Base-by-base conservation (phyloP, 2,797 vertebrate species). In the Pangasius sanitwongsei region DNA sequence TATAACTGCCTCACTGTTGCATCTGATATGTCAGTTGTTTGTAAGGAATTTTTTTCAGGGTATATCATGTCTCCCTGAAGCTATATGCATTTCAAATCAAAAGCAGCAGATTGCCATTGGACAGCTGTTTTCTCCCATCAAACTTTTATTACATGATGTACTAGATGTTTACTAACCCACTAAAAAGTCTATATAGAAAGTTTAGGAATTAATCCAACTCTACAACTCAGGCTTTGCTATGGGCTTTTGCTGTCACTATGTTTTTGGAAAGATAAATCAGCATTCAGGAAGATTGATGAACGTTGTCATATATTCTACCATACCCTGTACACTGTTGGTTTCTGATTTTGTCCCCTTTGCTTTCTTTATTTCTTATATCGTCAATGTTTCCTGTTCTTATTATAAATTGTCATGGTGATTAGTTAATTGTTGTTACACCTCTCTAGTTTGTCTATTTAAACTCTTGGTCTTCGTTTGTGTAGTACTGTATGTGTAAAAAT, bases 51-150 rank as follows among this genome's bases (percentile, higher is more conserved):
- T 87, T 91, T 86, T 88, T 70, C 81, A 90, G 87, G 86, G 89
- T 86, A 89, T 89, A 61, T 87, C 85, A 83, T 88, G 89, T 90
- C 90, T 90, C 80, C 90, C 87, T 88, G 84, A 83, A 90, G 85
- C 87, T 84, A 44, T 31, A 86, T 88, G 89, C 16, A n/a, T 83
- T 63, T 67, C 59, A 90, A 92, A 92, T 93, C 86, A 93, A 93
- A 93, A 89, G 59, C 44, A 69, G 31, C 78, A 69, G 84, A 53
- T 90, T 90, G 86, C 86, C 87, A 88, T 92, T 82, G 90, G 91
- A 89, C 89, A 89, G 69, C 53, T 93, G 85, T 91, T 91, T 92
- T 91, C 88, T 86, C 85, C 87, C 69, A 90, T 90, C 86, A 92
- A 89, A 88, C 86, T 85, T 89, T 91, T 50, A 61, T 77, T 82